phyloP scores from a whole-genome alignment of 2,113 vertebrate genomes.

The Glaucomys volans region DNA sequence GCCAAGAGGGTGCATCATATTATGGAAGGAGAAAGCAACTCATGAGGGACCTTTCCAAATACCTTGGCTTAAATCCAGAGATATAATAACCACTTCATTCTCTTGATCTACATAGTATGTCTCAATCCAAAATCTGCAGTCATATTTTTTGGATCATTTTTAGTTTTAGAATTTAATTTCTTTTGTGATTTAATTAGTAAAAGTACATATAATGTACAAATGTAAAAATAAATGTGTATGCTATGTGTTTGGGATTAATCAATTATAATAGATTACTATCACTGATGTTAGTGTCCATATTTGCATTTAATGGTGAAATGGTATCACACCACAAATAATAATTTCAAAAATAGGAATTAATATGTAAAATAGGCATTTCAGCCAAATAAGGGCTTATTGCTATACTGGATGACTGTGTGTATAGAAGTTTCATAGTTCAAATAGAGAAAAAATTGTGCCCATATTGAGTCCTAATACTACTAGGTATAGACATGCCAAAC shows the following conservation, averaged over 20 bases:
- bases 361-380: not conserved
- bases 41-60: not conserved
- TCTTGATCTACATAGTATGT: not conserved
- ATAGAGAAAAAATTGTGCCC: not conserved
- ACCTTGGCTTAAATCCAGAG: not conserved
- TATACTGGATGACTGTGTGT: not conserved
- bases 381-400: not conserved
- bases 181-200: not conserved
- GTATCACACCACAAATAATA: not conserved
- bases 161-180: not conserved
- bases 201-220: not conserved
- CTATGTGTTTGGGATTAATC: not conserved
- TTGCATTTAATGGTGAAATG: not conserved
- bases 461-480: not conserved
- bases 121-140: not conserved
- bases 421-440: not conserved
- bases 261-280: not conserved
- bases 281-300: not conserved
- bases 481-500: not conserved
- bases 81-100: not conserved
- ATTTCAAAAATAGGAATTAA: not conserved
- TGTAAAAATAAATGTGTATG: not conserved
- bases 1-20: not conserved
- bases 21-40: not conserved
- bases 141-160: not conserved